phyloP scores from a whole-genome alignment of 1,140 invertebrate species.

The Lineus longissimus region DNA sequence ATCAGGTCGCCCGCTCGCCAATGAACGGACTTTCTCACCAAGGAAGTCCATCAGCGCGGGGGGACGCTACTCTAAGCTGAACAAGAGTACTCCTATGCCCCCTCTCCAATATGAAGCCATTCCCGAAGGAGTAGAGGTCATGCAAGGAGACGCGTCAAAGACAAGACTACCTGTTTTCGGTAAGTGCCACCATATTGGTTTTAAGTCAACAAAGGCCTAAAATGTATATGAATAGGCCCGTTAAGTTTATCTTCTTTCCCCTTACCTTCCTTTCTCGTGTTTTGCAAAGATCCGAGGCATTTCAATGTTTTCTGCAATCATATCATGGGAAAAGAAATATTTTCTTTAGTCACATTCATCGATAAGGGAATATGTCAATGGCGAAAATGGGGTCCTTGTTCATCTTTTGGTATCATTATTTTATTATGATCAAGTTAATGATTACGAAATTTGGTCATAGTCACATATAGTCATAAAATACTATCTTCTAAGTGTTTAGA shows the following conservation, averaged over 20 bases:
- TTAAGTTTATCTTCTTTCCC: not conserved
- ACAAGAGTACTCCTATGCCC: not conserved
- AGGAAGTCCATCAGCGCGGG: constrained; percentile 17
- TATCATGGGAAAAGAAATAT: too few species aligned
- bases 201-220: not conserved
- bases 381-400: too few species aligned
- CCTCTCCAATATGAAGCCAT: constrained; percentile 27
- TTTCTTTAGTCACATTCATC: not conserved
- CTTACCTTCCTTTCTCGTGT: not conserved
- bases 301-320: not conserved
- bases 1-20: constrained; percentile 36
- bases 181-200: constrained; percentile 24
- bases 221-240: not conserved
- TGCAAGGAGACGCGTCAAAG: constrained; percentile 39
- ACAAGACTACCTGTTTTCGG: constrained; percentile 49
- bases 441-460: too few species aligned
- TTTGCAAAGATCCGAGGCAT: not conserved
- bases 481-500: too few species aligned
- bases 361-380: too few species aligned
- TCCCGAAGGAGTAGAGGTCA: constrained; percentile 47
- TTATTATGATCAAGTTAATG: too few species aligned
- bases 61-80: not conserved
- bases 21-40: constrained; percentile 26
- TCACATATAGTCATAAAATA: too few species aligned
- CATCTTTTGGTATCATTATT: too few species aligned